These are phyloP conservation scores for Passer domesticus DNA, from an alignment of 2,113 vertebrate species.

Conservation along the genomic window DNA sequence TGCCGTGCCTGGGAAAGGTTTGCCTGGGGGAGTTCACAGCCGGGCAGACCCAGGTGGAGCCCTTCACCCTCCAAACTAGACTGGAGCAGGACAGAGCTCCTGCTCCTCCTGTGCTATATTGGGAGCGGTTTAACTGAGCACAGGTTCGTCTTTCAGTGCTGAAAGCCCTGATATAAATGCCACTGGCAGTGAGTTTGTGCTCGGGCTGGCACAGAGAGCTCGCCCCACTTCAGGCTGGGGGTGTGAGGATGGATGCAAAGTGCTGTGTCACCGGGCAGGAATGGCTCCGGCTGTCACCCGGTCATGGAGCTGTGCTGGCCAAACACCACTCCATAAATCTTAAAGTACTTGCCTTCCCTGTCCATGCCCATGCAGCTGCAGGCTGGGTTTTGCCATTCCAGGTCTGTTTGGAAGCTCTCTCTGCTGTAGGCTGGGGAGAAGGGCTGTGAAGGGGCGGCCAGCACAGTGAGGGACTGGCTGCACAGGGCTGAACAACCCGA, in stretches of 20 bases:
- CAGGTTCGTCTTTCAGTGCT: conserved; percentile 18
- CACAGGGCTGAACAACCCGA: background rate
- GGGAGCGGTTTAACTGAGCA: background rate
- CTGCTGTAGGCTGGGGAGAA: background rate
- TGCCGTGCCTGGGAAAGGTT: conserved; percentile 17
- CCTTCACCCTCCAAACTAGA: background rate
- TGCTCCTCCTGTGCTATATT: background rate
- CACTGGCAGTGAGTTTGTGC: conserved; percentile 13
- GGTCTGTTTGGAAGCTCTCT: background rate
- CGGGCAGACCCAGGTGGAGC: background rate
- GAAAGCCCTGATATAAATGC: conserved; percentile 60
- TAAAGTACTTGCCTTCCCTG: conserved; percentile 61
- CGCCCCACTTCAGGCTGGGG: background rate
- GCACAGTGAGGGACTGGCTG: background rate
- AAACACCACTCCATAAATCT: conserved; percentile 67
- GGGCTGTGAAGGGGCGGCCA: background rate
- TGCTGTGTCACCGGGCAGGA: conserved; percentile 67
- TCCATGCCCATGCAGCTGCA: conserved; percentile 25
- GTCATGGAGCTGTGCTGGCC: conserved; percentile 57
- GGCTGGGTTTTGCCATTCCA: conserved; percentile 13
- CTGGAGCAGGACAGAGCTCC: background rate
- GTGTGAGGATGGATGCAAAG: conserved; percentile 46
- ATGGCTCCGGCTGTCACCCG: conserved; percentile 48
- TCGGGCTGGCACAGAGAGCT: conserved; percentile 52
- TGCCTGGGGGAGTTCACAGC: background rate